Conservation (phyloP, 2,113 vertebrate species). For the Lathamus discolor region DNA sequence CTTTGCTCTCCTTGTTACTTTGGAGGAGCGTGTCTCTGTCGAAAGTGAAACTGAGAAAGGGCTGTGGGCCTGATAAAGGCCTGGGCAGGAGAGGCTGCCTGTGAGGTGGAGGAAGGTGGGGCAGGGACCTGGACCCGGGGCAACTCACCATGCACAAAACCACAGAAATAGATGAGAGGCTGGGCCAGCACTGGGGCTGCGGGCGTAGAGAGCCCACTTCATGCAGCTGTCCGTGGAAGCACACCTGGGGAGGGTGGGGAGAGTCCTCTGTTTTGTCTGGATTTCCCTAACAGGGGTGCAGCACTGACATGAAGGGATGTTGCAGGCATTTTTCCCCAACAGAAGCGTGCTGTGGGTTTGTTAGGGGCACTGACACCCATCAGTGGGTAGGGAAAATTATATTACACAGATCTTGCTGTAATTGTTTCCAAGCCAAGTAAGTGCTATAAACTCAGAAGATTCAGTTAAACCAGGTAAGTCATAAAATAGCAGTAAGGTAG, state of each 20-base stretch:
- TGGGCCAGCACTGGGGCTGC: accelerated
- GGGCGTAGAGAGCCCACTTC: background rate
- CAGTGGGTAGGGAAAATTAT: background rate
- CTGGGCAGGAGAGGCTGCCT: background rate
- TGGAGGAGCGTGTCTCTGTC: background rate
- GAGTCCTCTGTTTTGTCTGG: background rate
- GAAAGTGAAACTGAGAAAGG: background rate
- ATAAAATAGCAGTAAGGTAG: background rate
- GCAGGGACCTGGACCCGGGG: too few relatives aligned
- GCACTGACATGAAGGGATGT: background rate
- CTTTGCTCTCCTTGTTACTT: background rate
- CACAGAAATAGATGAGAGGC: background rate
- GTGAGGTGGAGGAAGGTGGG: accelerated
- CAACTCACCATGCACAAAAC: accelerated
- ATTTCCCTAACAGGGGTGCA: accelerated
- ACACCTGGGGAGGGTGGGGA: background rate
- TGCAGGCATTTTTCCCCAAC: background rate
- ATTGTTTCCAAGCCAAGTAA: background rate
- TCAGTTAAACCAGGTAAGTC: background rate
- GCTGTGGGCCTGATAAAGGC: background rate
- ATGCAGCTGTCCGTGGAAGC: accelerated
- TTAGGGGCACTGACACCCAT: background rate
- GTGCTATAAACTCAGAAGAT: background rate
- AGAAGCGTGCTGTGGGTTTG: background rate
- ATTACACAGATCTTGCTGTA: background rate